Base-by-base conservation (phyloP, 2,888 invertebrate genomes). In the Eurytoma adleriae region DNA sequence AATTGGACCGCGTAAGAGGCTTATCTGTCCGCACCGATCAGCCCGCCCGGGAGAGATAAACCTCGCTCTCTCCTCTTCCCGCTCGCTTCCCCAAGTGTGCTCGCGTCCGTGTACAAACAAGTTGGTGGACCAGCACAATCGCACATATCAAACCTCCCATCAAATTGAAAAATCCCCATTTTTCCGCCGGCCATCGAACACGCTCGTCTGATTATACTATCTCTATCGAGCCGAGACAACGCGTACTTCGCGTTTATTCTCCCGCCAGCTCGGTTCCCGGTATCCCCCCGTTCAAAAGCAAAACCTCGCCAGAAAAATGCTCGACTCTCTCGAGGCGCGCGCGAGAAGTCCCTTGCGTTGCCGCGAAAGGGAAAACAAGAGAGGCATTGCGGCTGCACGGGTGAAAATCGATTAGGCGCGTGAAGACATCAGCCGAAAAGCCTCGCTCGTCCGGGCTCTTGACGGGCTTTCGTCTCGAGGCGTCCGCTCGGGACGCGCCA, bases 1-100 rank as follows among this genome's bases (percentile, higher is more conserved):
- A 81, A 81, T 83, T 83, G 81, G 81, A 76, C 83, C 83, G 81
- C 83, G 81, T 81, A 83, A 83, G 83, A 83, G 83, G 83, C 79
- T 83, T 83, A 83, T 83, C 83, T 83, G 77, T 40, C 68, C 57
- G 81, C 70, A 50, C 79, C 81, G 83, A 81, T 83, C 83, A 75
- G 82, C 74, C 69, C 64, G 69, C 61, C 66, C 68, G 70, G 48
- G 80, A 82, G 82, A 82, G 78, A 82, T 72, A 74, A 70, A 73
- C 66, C 61, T 27, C 64, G 61, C 68, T 57, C 66, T 52, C 40
- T 18, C 52, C 57, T 50, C 59, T 52, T 40, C 61, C 16, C 54
- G 18, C 20, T 62, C 54, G 40, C 54, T 56, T 27, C 14, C 18
- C 3, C 14, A 40, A 30, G 27, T 20, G 64, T 56, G 14, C 18